Evolutionary conservation across 2,888 invertebrate genomes (phyloP).

Genomic region (Agrochola lychnidis): DNA sequence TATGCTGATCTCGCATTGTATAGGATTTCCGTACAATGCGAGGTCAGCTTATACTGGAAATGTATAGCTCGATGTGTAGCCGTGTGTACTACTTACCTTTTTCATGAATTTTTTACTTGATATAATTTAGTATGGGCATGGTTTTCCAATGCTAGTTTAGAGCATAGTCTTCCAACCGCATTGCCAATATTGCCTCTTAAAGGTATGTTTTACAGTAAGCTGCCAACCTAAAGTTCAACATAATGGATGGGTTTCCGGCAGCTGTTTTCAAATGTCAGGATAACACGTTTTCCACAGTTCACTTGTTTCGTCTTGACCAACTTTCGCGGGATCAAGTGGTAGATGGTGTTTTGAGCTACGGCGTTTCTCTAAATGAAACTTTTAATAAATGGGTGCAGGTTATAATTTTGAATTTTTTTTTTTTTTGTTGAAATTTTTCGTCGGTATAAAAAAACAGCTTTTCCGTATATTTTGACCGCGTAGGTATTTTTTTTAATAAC

Average conservation of each 20-base stretch:
- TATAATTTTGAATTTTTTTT: too few relatives aligned
- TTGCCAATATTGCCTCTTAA: background rate
- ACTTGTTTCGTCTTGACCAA: constrained; percentile 9
- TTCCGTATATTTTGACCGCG: too few relatives aligned
- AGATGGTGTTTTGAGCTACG: background rate
- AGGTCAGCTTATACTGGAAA: too few relatives aligned
- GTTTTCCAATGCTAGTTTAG: background rate
- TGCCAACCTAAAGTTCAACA: constrained; percentile 30
- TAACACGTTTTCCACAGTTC: constrained; percentile 41
- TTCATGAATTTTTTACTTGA: background rate
- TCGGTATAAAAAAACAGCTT: too few relatives aligned
- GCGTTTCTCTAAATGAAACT: too few relatives aligned
- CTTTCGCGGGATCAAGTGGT: constrained; percentile 23
- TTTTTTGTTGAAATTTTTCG: too few relatives aligned
- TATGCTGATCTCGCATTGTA: too few relatives aligned
- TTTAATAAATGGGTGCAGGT: background rate
- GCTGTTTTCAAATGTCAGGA: constrained; percentile 48
- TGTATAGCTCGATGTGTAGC: too few relatives aligned
- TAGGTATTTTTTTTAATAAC: too few relatives aligned
- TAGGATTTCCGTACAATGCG: too few relatives aligned
- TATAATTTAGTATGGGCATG: background rate
- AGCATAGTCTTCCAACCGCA: background rate
- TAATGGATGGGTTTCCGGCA: constrained; percentile 27
- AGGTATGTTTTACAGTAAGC: constrained; percentile 9
- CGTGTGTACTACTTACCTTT: too few relatives aligned